These are phyloP conservation scores for Xylocampa areola DNA, from an alignment of 2,888 invertebrate species.

Conservation along the genomic window DNA sequence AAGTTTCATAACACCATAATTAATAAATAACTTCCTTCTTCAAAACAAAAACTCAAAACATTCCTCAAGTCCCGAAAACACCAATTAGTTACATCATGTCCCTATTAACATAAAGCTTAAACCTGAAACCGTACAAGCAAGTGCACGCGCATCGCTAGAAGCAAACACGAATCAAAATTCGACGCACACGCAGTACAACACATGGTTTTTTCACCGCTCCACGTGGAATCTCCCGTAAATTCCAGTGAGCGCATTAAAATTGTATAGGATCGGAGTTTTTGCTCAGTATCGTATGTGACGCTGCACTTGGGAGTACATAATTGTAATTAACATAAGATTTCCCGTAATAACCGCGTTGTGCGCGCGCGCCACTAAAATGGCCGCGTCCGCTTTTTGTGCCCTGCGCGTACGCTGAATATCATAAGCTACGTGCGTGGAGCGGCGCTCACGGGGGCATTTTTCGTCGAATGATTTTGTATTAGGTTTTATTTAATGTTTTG, in stretches of 20 bases:
- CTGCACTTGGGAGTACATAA: slow-evolving; percentile 64
- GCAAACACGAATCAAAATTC: slow-evolving; percentile 74
- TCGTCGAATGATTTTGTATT: slow-evolving; percentile 42
- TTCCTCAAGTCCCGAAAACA: not conserved
- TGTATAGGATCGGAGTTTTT: slow-evolving; percentile 83
- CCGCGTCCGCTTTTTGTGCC: slow-evolving; percentile 78
- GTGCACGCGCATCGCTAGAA: slow-evolving; percentile 46
- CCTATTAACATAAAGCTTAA: slow-evolving; percentile 12
- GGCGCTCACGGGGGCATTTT: slow-evolving; percentile 78
- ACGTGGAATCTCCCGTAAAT: slow-evolving; percentile 84
- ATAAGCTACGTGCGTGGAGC: slow-evolving; percentile 77
- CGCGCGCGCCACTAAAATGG: slow-evolving; percentile 81
- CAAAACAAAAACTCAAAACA: slow-evolving; percentile 1
- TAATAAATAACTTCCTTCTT: not conserved
- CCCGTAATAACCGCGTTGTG: slow-evolving; percentile 83
- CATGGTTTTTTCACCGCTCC: slow-evolving; percentile 74
- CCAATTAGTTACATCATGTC: slow-evolving; percentile 17
- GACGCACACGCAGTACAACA: slow-evolving; percentile 68
- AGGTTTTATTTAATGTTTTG: slow-evolving; percentile 17
- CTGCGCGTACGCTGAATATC: slow-evolving; percentile 85
- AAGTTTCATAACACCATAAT: not conserved
- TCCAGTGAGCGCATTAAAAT: slow-evolving; percentile 85
- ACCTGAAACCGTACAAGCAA: slow-evolving; percentile 16
- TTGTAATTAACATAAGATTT: slow-evolving; percentile 87
- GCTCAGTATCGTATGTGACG: slow-evolving; percentile 74